Percentiles rank a stretch among this genome's conserved stretches.
These are phyloP conservation scores for Xestia sexstrigata DNA, from an alignment of 2,888 invertebrate species.

Conservation along the genomic window DNA sequence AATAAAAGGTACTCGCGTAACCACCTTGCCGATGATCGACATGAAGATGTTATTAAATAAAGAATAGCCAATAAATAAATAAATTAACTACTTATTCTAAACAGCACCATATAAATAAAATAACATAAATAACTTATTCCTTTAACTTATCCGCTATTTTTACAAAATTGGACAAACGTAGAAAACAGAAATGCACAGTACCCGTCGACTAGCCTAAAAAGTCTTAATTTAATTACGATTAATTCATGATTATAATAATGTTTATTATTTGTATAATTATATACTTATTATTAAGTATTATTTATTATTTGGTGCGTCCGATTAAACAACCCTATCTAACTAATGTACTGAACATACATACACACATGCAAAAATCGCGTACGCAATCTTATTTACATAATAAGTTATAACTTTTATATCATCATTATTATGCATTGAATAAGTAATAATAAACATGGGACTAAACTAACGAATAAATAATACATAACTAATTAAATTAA, in stretches of 20 bases:
- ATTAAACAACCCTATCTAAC: constrained; percentile 72
- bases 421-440: constrained; percentile 56
- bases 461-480: constrained; percentile 56
- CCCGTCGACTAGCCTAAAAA: constrained; percentile 89
- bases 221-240: constrained; percentile 66
- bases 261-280: constrained; percentile 68
- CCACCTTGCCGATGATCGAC: constrained; percentile 81
- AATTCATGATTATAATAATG: constrained; percentile 59
- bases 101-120: constrained; percentile 81
- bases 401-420: constrained; percentile 62
- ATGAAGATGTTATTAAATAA: constrained; percentile 69
- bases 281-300: constrained; percentile 70
- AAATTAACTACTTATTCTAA: constrained; percentile 76
- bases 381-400: constrained; percentile 73
- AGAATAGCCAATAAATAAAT: constrained; percentile 70
- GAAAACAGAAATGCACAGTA: constrained; percentile 86
- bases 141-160: constrained; percentile 77
- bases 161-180: constrained; percentile 89
- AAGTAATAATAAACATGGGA: constrained; percentile 53
- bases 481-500: constrained; percentile 47
- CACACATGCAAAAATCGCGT: constrained; percentile 59
- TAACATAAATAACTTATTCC: constrained; percentile 69
- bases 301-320: constrained; percentile 79
- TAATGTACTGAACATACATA: constrained; percentile 67
- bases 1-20: constrained; percentile 90